A percentile compares a stretch with the other conserved stretches of the same genome.
Evolutionary conservation across 2,888 invertebrate species (phyloP).

Genomic region (Drosophila putrida): DNA sequence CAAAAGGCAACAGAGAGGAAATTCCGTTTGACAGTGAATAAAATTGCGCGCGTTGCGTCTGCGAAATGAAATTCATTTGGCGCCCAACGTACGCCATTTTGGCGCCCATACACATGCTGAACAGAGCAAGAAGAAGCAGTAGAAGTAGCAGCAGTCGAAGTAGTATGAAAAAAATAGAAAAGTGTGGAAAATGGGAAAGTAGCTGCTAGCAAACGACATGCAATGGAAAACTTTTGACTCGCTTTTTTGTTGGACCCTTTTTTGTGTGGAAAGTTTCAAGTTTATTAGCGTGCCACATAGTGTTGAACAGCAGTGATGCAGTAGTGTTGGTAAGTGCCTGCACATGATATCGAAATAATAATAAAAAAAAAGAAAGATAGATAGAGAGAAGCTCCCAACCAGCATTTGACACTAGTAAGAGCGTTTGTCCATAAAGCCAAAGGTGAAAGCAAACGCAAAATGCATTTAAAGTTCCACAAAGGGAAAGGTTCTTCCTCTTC

Average conservation of each 20-base stretch:
- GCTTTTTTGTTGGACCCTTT: slow-evolving; percentile 36
- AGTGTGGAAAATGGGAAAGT: neutral
- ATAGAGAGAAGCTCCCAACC: slow-evolving; percentile 13
- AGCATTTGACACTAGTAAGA: slow-evolving; percentile 41
- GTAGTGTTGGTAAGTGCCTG: slow-evolving; percentile 59
- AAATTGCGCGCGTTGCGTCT: slow-evolving; percentile 76
- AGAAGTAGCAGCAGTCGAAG: neutral
- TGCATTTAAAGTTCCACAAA: slow-evolving; percentile 57
- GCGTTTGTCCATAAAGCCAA: slow-evolving; percentile 46
- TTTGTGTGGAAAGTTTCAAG: slow-evolving; percentile 66
- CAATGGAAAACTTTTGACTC: slow-evolving; percentile 66
- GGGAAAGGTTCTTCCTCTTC: slow-evolving; percentile 1
- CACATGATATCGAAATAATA: slow-evolving; percentile 18
- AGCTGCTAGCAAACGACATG: slow-evolving; percentile 26
- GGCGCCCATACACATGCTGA: slow-evolving; percentile 46
- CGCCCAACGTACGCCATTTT: slow-evolving; percentile 68
- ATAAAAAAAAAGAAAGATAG: slow-evolving; percentile 16
- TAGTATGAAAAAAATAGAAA: neutral
- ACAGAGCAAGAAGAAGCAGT: slow-evolving; percentile 3
- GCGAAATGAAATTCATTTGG: slow-evolving; percentile 79
- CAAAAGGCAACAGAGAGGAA: slow-evolving; percentile 47
- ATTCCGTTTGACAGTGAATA: slow-evolving; percentile 79
- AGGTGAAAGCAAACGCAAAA: slow-evolving; percentile 54
- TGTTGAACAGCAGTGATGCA: slow-evolving; percentile 44
- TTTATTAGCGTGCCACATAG: slow-evolving; percentile 60